Evolutionary conservation across 2,888 invertebrate species (phyloP).

Genomic region (Sesamia inferens): DNA sequence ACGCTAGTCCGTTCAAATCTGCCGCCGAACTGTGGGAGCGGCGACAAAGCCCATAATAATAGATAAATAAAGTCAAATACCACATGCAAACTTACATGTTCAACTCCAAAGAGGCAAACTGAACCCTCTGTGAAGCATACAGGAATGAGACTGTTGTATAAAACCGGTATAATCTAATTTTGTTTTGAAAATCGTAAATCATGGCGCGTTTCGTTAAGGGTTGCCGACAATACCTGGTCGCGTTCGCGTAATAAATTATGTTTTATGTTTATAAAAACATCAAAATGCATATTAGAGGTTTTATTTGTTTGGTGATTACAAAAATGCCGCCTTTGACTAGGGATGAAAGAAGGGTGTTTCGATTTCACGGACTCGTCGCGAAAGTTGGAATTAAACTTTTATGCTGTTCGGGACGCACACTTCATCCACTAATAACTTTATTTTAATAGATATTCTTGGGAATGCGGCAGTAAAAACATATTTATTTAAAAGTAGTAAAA

Average conservation of each 20-base stretch:
- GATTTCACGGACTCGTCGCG: conserved; percentile 56
- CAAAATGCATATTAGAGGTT: conserved; percentile 66
- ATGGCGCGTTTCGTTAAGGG: conserved; percentile 71
- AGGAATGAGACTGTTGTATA: conserved; percentile 1
- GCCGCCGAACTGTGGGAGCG: conserved; percentile 74
- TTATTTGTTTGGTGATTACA: conserved; percentile 65
- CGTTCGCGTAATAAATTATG: conserved; percentile 65
- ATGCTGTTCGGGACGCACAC: conserved; percentile 29
- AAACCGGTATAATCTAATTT: conserved; percentile 37
- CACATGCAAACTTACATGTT: conserved; percentile 58
- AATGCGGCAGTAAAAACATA: neutral
- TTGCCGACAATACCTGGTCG: conserved; percentile 69
- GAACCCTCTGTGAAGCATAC: conserved; percentile 27
- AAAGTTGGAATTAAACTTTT: conserved; percentile 50
- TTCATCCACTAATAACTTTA: neutral
- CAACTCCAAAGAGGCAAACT: conserved; percentile 21
- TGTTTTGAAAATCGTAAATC: conserved; percentile 65
- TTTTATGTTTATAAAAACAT: conserved; percentile 69
- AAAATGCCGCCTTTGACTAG: conserved; percentile 60
- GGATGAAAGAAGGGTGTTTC: conserved; percentile 53
- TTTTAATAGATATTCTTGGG: neutral
- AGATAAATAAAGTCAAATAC: conserved; percentile 83
- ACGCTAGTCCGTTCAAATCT: conserved; percentile 76
- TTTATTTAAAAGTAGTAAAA: neutral
- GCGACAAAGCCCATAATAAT: conserved; percentile 78